Evolutionary conservation across 2,888 invertebrate genomes (phyloP), one percentile per base, ranked within the genome.

Genomic region (Tryphoninae sp.): DNA sequence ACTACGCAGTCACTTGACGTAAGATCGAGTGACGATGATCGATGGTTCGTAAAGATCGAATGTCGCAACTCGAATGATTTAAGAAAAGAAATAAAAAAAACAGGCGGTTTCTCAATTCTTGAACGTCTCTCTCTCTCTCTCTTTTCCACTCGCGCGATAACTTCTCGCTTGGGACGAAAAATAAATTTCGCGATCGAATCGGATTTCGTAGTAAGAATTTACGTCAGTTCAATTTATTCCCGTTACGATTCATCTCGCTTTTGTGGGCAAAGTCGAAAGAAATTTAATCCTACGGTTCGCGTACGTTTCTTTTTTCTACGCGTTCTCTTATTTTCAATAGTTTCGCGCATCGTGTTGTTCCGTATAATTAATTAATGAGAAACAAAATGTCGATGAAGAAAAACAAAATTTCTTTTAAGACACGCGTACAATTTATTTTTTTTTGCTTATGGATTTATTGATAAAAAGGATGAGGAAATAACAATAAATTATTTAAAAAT

Each of bases 11-110:
- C 78, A 73, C 61, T 73, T 45, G 19, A 45, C 51, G 61, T 19
- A 40, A 78, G 73, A 78, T 73, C 59, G 73, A 73, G 51, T 68
- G 78, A 78, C 61, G 78, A 65, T 72, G 78, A 72, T 72, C 78
- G 67, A 73, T 78, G 73, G 33, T 59, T 73, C 53, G 23, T 53
- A 22, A 61, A 58, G 59, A 71, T 69, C 51, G 51, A 42, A 51
- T 61, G 51, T 76, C 62, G 59, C 23, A 69, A 76, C 62, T 62
- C 40, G 59, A 59, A 40, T 22, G 55, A 55, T 55, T 16, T 16
- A 45, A 45, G 13, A 55, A 55, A 55, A 55, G n/a, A 55, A 55
- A 19, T 22, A 58, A 58, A 58, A 58, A 58, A 58, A 55, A 55
- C n/a, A 53, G 19, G 19, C 16, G 19, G 23, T 55, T 26, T 71